Evolutionary conservation across 1,140 invertebrate species (phyloP), one percentile per base, ranked within the genome.

Genomic region (Drosophila nigromelanica): DNA sequence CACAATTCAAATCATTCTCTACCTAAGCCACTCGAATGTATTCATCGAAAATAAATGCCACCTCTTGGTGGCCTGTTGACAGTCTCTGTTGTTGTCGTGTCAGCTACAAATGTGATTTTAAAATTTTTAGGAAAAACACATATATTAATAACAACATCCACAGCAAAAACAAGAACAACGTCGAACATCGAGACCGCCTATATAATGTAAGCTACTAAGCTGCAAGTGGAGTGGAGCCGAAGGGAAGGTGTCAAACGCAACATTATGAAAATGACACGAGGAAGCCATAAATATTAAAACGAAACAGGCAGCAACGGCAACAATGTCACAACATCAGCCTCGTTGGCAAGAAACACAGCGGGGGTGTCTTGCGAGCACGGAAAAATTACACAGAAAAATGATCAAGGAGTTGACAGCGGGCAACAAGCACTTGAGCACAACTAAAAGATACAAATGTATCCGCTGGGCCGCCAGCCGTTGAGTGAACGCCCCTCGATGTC

Each of bases 231-330:
- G 62, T 59, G 80, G 42, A 58, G 78, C 54, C 72, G 55, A 72
- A 68, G 78, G 76, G 85, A 91, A 90, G 81, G 90, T 91, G 89
- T 91, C 90, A 91, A 91, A 89, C 69, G 80, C 83, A 83, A 83
- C 80, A 91, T 87, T 91, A 83, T 80, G 79, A 91, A 91, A 89
- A 91, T 90, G 90, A 91, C 89, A 85, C 74, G 74, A 87, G 90
- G 89, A 91, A 91, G 85, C 85, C 86, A 90, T 91, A 91, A 91
- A 91, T 90, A 89, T 89, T 78, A 66, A 85, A 76, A 52, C 63
- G 76, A 76, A 80, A 61, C 75, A 64, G 68, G 27, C 80, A 76
- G 68, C 60, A 64, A 40, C 66, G 76, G 76, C 76, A 87, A 77
- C 76, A 83, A 80, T 82, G 85, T 87, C 83, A 90, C 81, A 87